phyloP scores from a whole-genome alignment of 2,888 invertebrate species.

The Chorisops tibialis region DNA sequence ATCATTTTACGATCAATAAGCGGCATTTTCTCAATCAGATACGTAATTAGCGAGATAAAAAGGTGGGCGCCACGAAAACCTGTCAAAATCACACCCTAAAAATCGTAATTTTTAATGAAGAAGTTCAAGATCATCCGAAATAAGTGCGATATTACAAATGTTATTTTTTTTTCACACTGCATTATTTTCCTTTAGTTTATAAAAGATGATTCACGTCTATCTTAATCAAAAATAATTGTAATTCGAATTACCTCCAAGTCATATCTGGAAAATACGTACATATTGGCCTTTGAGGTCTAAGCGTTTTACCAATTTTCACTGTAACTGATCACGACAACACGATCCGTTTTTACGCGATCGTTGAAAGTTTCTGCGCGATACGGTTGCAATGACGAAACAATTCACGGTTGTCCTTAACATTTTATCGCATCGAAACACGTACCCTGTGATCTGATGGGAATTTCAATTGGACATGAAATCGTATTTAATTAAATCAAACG shows the following conservation, averaged over 20 bases:
- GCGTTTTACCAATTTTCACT: slow-evolving; percentile 7
- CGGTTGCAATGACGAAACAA: slow-evolving; percentile 24
- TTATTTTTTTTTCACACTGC: background rate
- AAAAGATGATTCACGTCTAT: too few relatives aligned
- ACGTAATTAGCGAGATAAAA: too few relatives aligned
- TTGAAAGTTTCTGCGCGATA: slow-evolving; percentile 6
- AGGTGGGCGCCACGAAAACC: background rate
- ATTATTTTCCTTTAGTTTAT: too few relatives aligned
- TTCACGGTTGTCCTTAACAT: slow-evolving; percentile 29
- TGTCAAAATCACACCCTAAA: slow-evolving; percentile 20
- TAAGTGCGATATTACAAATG: background rate
- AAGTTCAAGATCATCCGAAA: background rate
- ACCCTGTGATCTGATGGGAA: too few relatives aligned
- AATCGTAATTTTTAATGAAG: slow-evolving; percentile 7
- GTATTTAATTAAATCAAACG: too few relatives aligned
- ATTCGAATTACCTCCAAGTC: background rate
- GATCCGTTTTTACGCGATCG: background rate
- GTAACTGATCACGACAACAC: slow-evolving; percentile 16
- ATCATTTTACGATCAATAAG: too few relatives aligned
- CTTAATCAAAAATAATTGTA: background rate
- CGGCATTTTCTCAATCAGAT: too few relatives aligned
- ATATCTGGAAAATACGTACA: background rate
- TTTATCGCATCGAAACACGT: background rate
- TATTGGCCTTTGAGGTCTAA: slow-evolving; percentile 5
- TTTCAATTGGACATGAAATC: too few relatives aligned